phyloP scores from a whole-genome alignment of 1,140 invertebrate genomes.

The Drosophila albomicans region DNA sequence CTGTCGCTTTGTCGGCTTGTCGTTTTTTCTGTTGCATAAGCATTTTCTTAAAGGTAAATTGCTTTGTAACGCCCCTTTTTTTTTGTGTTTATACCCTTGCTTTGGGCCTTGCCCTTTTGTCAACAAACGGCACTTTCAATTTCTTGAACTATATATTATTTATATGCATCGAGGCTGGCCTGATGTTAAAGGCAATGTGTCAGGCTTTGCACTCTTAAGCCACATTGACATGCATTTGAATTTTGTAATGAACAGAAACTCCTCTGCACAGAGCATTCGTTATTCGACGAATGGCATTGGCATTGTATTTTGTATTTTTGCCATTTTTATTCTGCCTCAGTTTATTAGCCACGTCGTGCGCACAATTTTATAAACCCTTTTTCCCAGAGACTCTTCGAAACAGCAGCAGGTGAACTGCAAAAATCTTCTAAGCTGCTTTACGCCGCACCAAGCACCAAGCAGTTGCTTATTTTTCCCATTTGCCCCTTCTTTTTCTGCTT shows the following conservation, averaged over 20 bases:
- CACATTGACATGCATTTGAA: not conserved
- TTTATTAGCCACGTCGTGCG: slow-evolving; percentile 75
- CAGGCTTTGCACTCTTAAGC: not conserved
- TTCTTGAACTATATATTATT: not conserved
- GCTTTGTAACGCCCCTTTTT: slow-evolving; percentile 4
- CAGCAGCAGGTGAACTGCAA: slow-evolving; percentile 43
- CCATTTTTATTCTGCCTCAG: slow-evolving; percentile 22
- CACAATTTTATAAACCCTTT: slow-evolving; percentile 66
- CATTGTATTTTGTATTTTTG: not conserved
- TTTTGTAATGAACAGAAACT: not conserved
- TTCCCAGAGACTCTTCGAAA: slow-evolving; percentile 39
- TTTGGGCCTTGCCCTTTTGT: not conserved
- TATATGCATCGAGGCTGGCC: not conserved
- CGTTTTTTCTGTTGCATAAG: slow-evolving; percentile 26
- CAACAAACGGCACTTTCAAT: not conserved
- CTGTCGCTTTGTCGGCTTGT: slow-evolving; percentile 15
- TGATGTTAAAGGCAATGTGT: no score
- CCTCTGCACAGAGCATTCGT: not conserved
- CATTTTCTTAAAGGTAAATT: slow-evolving; percentile 49
- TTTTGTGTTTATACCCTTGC: not conserved
- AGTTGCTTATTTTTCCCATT: slow-evolving; percentile 19
- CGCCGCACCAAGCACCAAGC: slow-evolving; percentile 44
- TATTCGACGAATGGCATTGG: not conserved
- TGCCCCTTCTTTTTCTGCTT: not conserved
- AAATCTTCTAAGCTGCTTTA: slow-evolving; percentile 55